phyloP scores from a whole-genome alignment of 2,888 invertebrate genomes.

The Pollenia angustigena region DNA sequence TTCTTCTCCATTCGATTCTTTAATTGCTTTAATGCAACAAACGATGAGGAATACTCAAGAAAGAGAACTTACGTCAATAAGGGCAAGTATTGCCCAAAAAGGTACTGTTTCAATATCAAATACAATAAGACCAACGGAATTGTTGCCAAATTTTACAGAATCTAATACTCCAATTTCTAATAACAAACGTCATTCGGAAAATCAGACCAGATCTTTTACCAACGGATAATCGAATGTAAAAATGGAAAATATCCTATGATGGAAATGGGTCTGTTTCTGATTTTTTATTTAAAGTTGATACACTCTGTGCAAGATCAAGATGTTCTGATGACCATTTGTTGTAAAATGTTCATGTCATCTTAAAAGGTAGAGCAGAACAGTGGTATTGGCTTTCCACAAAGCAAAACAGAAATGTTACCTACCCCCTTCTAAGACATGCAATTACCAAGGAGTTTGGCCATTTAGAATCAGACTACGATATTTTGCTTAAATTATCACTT shows the following conservation, averaged over 20 bases:
- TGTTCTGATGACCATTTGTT: not conserved
- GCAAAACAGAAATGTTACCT: too few relatives aligned
- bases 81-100: slow-evolving; percentile 9
- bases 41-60: slow-evolving; percentile 17
- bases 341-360: not conserved
- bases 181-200: not conserved
- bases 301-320: not conserved
- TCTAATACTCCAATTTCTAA: not conserved
- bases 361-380: not conserved
- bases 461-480: too few relatives aligned
- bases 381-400: slow-evolving; percentile 16
- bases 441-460: too few relatives aligned
- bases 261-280: slow-evolving; percentile 1
- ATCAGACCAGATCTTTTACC: not conserved
- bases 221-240: not conserved
- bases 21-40: slow-evolving; percentile 13
- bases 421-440: too few relatives aligned
- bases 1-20: not conserved
- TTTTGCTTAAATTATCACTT: too few relatives aligned
- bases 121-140: not conserved
- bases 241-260: not conserved
- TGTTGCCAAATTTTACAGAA: not conserved
- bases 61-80: not conserved
- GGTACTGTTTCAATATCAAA: not conserved
- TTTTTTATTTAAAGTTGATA: slow-evolving; percentile 7